Evolutionary conservation across 2,113 vertebrate genomes (phyloP), one percentile per base, ranked within the genome.

Genomic region (Junco hyemalis): DNA sequence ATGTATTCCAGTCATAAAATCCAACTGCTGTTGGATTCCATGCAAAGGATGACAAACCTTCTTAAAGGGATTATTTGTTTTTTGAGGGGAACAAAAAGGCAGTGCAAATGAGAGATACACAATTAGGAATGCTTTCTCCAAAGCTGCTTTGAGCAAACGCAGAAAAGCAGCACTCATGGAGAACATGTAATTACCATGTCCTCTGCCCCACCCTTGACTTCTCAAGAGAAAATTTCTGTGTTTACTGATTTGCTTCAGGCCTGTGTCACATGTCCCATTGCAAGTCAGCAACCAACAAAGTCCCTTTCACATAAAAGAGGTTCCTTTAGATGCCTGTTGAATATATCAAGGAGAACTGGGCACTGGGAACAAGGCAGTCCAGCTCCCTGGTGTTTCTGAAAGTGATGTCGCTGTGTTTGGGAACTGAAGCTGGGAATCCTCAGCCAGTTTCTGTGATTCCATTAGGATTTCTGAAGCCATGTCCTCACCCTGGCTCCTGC

Each of bases 141-240:
- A 33, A 95, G 88, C 42, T 79, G 69, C 63, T 92, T 81, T 83
- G 48, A 45, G 50, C 54, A 90, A 84, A 70, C 26, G 33, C 77
- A 90, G 82, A 93, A 81, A 92, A 92, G 63, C 54, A 85, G 40
- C 17, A 12, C 44, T 78, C 53, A 16, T 7, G 61, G 79, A 72
- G 61, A 85, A 48, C 87, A n/a, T 56, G 35, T 78, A 95, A 96
- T 95, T 95, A 90, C 88, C 33, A 19, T 69, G 70, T 91, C 78
- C 64, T 91, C 70, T 38, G 70, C 73, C 82, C 77, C 83, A 64
- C 84, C 91, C 91, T 94, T 80, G 47, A 48, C 73, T 92, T 85
- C 81, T 86, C 64, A 87, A 95, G 90, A 95, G 88, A 91, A 90
- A 92, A 87, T 59, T 65, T 93, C 84, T 80, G 69, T 93, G 81